These are phyloP conservation scores for Cephalotes varians DNA, from an alignment of 2,888 invertebrate species.

Conservation along the genomic window DNA sequence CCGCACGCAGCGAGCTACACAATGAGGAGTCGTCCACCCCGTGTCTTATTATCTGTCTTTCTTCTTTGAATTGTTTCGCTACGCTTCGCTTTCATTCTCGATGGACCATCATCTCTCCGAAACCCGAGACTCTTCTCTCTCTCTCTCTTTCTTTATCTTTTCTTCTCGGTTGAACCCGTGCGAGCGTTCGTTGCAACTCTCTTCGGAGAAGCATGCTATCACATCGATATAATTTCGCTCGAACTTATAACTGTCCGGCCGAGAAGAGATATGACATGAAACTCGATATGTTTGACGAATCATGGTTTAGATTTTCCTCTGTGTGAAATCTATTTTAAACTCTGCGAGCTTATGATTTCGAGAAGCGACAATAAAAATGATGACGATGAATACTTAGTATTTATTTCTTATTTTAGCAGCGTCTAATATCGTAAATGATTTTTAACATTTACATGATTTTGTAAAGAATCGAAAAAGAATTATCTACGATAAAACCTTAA, in stretches of 20 bases:
- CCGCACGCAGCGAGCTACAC: conserved; percentile 79
- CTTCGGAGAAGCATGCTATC: conserved; percentile 32
- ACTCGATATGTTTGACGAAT: conserved; percentile 1
- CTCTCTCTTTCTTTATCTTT: background rate
- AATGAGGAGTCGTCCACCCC: conserved; percentile 73
- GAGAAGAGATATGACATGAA: conserved; percentile 35
- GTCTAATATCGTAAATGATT: background rate
- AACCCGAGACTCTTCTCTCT: conserved; percentile 52
- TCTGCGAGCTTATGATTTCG: background rate
- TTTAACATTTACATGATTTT: background rate
- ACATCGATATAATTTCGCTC: conserved; percentile 32
- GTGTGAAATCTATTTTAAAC: conserved; percentile 26
- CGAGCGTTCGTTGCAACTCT: background rate
- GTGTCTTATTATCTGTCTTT: conserved; percentile 59
- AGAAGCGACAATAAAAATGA: background rate
- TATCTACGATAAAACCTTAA: background rate
- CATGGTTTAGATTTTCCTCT: background rate
- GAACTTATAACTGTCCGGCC: conserved; percentile 14
- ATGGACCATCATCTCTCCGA: conserved; percentile 54
- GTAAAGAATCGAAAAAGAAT: background rate
- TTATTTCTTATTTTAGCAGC: background rate
- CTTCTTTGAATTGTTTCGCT: conserved; percentile 62
- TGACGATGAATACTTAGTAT: background rate
- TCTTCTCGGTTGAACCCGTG: background rate
- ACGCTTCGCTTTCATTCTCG: conserved; percentile 55